Evolutionary conservation across 2,113 vertebrate species (phyloP).

Genomic region (Ammodytes dubius): DNA sequence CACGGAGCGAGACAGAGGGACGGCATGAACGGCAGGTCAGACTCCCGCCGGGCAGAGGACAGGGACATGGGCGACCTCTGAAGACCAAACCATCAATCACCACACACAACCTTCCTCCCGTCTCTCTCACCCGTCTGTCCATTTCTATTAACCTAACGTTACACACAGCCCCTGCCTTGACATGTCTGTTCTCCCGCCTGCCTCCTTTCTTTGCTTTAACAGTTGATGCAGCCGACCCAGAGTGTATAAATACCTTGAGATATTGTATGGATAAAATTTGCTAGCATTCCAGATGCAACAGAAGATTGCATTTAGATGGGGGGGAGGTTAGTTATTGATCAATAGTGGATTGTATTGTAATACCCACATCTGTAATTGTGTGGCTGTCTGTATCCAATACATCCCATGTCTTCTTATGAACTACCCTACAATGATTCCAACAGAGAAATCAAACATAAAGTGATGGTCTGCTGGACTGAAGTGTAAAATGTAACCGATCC

Average conservation of each 20-base stretch:
- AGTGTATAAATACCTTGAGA: constrained; percentile 23
- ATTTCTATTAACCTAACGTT: constrained; percentile 58
- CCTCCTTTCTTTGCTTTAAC: constrained; percentile 65
- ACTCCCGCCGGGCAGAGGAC: constrained; percentile 89
- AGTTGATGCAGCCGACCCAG: constrained; percentile 36
- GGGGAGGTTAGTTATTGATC: constrained; percentile 48
- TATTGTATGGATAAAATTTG: constrained; percentile 34
- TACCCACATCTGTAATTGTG: constrained; percentile 48
- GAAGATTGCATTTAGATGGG: constrained; percentile 24
- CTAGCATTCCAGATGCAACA: constrained; percentile 46
- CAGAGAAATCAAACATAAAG: constrained; percentile 1
- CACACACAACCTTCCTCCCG: constrained; percentile 36
- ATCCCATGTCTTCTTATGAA: constrained; percentile 45
- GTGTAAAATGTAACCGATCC: constrained; percentile 27
- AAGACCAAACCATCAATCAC: constrained; percentile 67
- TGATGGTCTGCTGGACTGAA: constrained; percentile 28
- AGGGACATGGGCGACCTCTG: constrained; percentile 93
- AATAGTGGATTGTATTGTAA: constrained; percentile 55
- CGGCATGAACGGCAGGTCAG: constrained; percentile 91
- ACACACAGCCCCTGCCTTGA: constrained; percentile 47
- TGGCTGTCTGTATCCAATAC: constrained; percentile 58
- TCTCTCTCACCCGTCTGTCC: constrained; percentile 53
- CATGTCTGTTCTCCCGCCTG: constrained; percentile 34
- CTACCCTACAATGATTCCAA: constrained; percentile 29
- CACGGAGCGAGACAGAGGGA: constrained; percentile 91